Conservation (phyloP, 2,797 vertebrate genomes). For the Propithecus deckenii region DNA sequence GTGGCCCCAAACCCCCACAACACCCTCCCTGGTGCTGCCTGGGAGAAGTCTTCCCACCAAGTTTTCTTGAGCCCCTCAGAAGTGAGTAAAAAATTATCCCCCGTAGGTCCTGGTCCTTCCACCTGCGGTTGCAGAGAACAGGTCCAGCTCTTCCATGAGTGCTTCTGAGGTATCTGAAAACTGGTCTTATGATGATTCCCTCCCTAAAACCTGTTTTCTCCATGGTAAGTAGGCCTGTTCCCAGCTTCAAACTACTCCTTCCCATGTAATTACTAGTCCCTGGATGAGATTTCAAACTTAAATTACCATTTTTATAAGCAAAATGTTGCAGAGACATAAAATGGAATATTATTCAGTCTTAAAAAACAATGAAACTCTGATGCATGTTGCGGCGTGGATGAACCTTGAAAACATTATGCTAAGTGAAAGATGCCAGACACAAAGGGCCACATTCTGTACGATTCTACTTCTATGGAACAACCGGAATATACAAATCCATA, state of each 20-base stretch:
- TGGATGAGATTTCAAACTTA: background rate
- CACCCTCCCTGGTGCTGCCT: background rate
- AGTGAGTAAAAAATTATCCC: background rate
- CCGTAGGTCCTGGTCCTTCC: background rate
- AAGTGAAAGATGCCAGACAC: background rate
- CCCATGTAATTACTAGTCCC: background rate
- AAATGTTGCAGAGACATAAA: background rate
- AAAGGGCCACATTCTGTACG: too few relatives aligned
- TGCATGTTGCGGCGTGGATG: background rate
- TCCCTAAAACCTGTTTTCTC: background rate
- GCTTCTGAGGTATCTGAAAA: background rate
- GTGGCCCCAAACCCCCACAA: background rate
- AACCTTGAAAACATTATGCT: background rate
- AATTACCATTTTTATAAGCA: background rate
- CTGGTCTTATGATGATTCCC: fast-evolving
- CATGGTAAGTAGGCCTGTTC: background rate
- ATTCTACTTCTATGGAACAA: background rate
- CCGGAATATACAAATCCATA: background rate
- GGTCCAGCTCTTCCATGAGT: background rate
- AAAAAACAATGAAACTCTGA: background rate
- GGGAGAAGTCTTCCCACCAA: background rate
- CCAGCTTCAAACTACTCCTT: background rate
- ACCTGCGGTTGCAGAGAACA: background rate
- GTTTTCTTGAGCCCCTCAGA: background rate
- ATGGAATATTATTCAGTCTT: background rate